Base-by-base conservation (phyloP, 2,113 vertebrate genomes). In the Bos indicus region DNA sequence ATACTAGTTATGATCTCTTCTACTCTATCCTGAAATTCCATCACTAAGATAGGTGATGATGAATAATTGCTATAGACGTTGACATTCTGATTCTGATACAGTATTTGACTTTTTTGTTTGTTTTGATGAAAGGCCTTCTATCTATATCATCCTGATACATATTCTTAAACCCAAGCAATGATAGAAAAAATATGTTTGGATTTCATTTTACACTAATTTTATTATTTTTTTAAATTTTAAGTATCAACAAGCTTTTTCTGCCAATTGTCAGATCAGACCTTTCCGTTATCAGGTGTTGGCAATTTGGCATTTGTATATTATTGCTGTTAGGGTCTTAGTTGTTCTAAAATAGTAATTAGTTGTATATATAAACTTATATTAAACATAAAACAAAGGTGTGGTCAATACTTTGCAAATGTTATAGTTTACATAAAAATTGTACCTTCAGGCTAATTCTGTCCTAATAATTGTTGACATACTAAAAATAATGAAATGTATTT, bases 81-180 rank as follows among this genome's bases (percentile, higher is more conserved):
- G 78, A 59, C 30, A 93, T 94, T 96, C 94, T 95, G 43, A 80
- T 93, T 80, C 33, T 14, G 95, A 82, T 67, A 82, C 23, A 51
- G 23, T 85, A 81, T 89, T 93, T 94, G 21, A 91, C 59, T 54
- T 80, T 67, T 67, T 56, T 46, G 60, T 46, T 14, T 17, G n/a
- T 92, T 43, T 95, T 56, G 6, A 33, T 85, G 54, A 97, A 96
- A 96, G 40, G 77, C 56, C 71, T 97, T 97, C 89, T 98, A 94
- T 97, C 93, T 98, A 96, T 95, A 96, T 95, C 56, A 97, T 96
- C 97, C 96, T 97, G 78, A 48, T 84, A 60, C 5, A 57, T 52
- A 86, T 87, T 82, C 33, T 78, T 74, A 91, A 52, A 78, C 71
- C 10, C 16, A 92, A 95, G 33, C 67, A 16, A 48, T 60, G 74